These are phyloP conservation scores for Schizopygopsis malacanthus DNA, from an alignment of 2,797 vertebrate genomes.

Conservation along the genomic window DNA sequence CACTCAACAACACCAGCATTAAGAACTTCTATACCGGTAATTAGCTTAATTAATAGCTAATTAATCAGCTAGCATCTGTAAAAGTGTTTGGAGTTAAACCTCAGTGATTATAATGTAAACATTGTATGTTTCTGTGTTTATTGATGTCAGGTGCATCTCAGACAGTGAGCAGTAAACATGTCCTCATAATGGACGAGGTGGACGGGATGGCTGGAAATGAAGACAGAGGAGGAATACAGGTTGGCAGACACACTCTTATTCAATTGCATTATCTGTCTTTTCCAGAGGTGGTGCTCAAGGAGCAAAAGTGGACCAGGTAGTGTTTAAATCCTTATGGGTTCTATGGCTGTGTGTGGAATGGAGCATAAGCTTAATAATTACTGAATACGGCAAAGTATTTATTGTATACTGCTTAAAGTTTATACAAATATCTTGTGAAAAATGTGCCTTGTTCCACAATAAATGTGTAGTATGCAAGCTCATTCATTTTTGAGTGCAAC, in stretches of 20 bases:
- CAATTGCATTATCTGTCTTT: constrained; percentile 12
- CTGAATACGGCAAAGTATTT: neutral
- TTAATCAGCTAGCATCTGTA: constrained; percentile 13
- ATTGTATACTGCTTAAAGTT: neutral
- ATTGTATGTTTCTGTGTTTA: constrained; percentile 31
- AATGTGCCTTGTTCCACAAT: neutral
- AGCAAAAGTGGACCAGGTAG: constrained; percentile 19
- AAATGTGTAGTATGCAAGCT: neutral
- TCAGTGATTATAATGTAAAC: constrained; percentile 20
- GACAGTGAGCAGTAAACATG: constrained; percentile 86
- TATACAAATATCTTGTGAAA: neutral
- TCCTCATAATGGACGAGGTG: constrained; percentile 98
- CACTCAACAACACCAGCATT: constrained; percentile 95
- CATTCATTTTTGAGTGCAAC: neutral
- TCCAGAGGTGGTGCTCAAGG: constrained; percentile 42
- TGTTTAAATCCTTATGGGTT: neutral
- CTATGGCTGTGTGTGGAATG: neutral
- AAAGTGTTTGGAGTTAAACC: neutral
- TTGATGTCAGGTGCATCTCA: constrained; percentile 78
- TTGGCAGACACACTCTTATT: constrained; percentile 58
- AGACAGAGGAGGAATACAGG: constrained; percentile 97
- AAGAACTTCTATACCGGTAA: constrained; percentile 91
- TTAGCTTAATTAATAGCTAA: constrained; percentile 6
- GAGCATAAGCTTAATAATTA: neutral
- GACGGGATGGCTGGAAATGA: constrained; percentile 98